Base-by-base conservation (phyloP, 2,888 invertebrate species). In the Volucella zonaria region DNA sequence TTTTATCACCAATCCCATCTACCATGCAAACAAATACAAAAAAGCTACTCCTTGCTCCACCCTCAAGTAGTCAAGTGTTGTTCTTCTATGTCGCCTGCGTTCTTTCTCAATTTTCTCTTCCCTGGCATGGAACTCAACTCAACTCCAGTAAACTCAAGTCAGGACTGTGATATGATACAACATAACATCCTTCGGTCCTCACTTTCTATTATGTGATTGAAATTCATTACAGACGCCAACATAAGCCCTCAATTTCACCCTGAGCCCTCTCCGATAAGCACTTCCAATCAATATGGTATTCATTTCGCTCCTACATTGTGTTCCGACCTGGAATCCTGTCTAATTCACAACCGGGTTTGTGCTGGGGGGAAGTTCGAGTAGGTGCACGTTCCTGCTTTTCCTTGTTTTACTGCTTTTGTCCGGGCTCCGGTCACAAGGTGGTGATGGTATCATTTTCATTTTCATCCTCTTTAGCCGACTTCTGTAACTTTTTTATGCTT, bases 271-370 rank as follows among this genome's bases (percentile, higher is more conserved):
- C 51, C 68, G 52, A 71, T 76, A 68, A 79, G 64, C 59, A 71
- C 73, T 80, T 52, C 47, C 74, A 75, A 51, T 75, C 80, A 75
- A 78, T 83, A 73, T 15, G 73, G 43, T 66, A 70, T 66, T 83
- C 70, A 70, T 68, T 59, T 54, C 49, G 54, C 47, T 58, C 59
- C 43, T 68, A 51, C 45, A 49, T 38, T 73, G 64, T 64, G 15
- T 51, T 54, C 43, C 52, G 8, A 51, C 40, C 31, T 66, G 58
- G 43, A 74, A 58, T 49, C 62, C 49, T 47, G 52, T 64, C 68
- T 68, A 82, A 68, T 78, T 68, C 68, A 42, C 74, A 62, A 45
- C 66, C 40, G 8, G 23, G 38, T n/a, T 23, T 2, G 3, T 1
- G 18, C 23, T n/a, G 42, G 14, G 40, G 40, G 9, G 31, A 40